These are phyloP conservation scores for Temnothorax rugatulus DNA, from an alignment of 2,888 invertebrate genomes.

Conservation along the genomic window DNA sequence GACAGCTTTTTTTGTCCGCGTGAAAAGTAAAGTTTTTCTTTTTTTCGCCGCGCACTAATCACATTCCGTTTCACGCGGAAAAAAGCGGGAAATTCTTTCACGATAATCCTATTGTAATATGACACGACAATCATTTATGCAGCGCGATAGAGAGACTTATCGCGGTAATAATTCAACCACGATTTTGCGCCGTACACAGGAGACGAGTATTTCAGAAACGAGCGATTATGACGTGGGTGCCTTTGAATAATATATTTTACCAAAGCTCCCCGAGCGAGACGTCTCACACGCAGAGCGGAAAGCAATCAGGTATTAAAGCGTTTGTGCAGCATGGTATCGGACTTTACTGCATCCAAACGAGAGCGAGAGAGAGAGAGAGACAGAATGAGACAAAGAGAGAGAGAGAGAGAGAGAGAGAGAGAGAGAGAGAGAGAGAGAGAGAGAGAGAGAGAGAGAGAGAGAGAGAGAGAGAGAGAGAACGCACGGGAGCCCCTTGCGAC, in stretches of 20 bases:
- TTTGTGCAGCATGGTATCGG: slow-evolving; percentile 24
- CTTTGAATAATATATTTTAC: slow-evolving; percentile 43
- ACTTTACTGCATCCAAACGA: slow-evolving; percentile 22
- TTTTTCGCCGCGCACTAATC: not conserved
- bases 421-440: not conserved
- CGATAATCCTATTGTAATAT: not conserved
- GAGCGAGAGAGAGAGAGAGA: not conserved
- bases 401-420: not conserved
- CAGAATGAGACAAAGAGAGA: too few relatives aligned
- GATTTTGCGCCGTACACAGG: slow-evolving; percentile 2
- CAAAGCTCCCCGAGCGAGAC: slow-evolving; percentile 17
- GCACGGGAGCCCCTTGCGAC: slow-evolving; percentile 18
- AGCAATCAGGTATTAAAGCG: slow-evolving; percentile 50
- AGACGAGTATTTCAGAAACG: slow-evolving; percentile 28
- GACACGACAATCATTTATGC: slow-evolving; percentile 22
- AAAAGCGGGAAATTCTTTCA: slow-evolving; percentile 16
- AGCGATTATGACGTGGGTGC: slow-evolving; percentile 15
- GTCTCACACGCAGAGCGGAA: slow-evolving; percentile 11
- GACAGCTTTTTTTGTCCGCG: slow-evolving; percentile 3
- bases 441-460: not conserved
- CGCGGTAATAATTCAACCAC: slow-evolving; percentile 34
- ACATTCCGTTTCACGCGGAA: not conserved
- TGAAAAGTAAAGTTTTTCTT: not conserved
- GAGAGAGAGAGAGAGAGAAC: not conserved
- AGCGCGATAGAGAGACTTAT: slow-evolving; percentile 28